phyloP scores from a whole-genome alignment of 2,797 vertebrate genomes.

The Miichthys miiuy region DNA sequence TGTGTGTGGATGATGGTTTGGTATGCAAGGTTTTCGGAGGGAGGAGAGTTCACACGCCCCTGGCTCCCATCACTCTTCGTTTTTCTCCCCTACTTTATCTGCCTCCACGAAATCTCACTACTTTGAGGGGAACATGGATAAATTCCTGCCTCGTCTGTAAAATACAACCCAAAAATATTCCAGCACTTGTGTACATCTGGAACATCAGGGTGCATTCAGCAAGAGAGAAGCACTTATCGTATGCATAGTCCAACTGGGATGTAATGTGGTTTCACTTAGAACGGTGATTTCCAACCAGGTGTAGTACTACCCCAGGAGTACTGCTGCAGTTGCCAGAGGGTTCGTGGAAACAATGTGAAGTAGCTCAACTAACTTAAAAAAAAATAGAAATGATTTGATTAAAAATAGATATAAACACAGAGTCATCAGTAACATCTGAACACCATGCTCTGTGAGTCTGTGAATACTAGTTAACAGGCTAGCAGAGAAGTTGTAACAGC shows the following conservation, averaged over 20 bases:
- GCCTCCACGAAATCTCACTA: conserved; percentile 41
- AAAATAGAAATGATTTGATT: neutral
- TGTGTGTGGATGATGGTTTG: conserved; percentile 32
- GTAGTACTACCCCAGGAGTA: neutral
- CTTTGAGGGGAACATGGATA: conserved; percentile 32
- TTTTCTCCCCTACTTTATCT: conserved; percentile 51
- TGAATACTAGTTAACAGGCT: neutral
- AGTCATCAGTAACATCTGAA: neutral
- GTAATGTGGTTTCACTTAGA: conserved; percentile 51
- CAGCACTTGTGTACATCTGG: conserved; percentile 45
- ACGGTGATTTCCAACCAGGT: conserved; percentile 10
- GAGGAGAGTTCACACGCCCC: conserved; percentile 55
- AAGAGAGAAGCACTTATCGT: conserved; percentile 28
- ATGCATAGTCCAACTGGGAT: conserved; percentile 31
- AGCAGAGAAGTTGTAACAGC: neutral
- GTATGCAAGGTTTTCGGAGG: conserved; percentile 41
- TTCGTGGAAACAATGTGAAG: neutral
- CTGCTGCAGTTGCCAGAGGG: neutral
- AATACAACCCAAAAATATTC: conserved; percentile 29
- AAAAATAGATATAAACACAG: neutral
- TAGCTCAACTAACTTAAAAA: neutral
- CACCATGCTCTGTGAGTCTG: neutral
- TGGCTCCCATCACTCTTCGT: conserved; percentile 34
- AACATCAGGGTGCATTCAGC: conserved; percentile 20
- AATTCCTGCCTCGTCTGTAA: conserved; percentile 9